These are phyloP conservation scores for Dendrocincla tyrannina DNA, from an alignment of 2,797 vertebrate species.

Conservation along the genomic window DNA sequence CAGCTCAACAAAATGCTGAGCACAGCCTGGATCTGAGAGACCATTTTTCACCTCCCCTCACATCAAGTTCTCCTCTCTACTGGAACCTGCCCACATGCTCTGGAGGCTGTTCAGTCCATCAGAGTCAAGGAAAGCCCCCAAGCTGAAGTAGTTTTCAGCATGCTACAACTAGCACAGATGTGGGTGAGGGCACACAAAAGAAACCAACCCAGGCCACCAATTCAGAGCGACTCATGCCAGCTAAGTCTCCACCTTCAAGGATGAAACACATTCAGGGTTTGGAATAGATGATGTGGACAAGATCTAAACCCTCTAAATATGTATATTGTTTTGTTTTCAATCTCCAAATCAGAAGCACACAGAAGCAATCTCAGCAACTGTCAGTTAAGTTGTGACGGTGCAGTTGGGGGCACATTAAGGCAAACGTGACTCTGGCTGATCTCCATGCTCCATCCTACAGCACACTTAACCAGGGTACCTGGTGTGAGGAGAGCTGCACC, in stretches of 20 bases:
- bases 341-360: background rate
- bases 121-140: background rate
- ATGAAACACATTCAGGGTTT: background rate
- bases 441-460: background rate
- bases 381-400: background rate
- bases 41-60: background rate
- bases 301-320: background rate
- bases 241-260: background rate
- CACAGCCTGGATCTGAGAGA: background rate
- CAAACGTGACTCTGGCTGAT: background rate
- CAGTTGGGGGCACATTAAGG: background rate
- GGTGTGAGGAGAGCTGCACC: background rate
- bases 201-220: background rate
- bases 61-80: background rate
- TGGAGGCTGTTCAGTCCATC: background rate
- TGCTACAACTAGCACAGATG: background rate
- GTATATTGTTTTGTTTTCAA: rapidly evolving
- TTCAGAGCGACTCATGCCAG: background rate
- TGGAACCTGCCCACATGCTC: background rate
- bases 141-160: background rate
- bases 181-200: background rate
- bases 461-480: background rate
- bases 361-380: background rate
- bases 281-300: background rate
- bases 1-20: background rate